Evolutionary conservation across 2,888 invertebrate species (phyloP).

Genomic region (Rhyacophila evoluta): DNA sequence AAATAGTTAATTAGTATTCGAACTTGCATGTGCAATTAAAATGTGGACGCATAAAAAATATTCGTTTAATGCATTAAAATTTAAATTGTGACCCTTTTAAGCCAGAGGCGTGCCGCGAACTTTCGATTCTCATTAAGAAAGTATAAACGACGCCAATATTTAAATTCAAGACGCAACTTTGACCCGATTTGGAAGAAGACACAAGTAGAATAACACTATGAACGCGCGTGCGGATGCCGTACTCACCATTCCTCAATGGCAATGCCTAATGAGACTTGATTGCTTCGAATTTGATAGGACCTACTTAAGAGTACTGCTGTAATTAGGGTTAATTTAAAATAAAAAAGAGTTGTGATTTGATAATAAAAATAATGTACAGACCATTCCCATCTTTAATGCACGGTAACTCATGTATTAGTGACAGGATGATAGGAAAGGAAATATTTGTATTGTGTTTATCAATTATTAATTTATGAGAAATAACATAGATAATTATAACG

Average conservation of each 20-base stretch:
- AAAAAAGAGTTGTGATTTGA: no score
- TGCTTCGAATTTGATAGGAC: no score
- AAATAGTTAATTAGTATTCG: neutral
- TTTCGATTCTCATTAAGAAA: neutral
- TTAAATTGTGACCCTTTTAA: neutral
- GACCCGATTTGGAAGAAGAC: neutral
- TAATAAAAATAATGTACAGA: no score
- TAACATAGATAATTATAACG: no score
- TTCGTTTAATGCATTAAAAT: neutral
- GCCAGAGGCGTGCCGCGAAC: neutral
- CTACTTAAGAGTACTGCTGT: no score
- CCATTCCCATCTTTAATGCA: no score
- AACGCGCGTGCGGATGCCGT: neutral
- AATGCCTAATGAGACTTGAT: neutral
- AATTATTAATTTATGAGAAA: no score
- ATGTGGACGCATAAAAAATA: neutral
- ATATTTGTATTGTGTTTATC: no score
- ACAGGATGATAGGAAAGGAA: no score
- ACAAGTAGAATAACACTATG: neutral
- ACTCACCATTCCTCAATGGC: neutral
- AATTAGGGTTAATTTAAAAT: no score
- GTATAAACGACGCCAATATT: neutral
- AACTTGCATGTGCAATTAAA: neutral
- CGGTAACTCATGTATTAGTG: no score
- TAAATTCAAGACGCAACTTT: slow-evolving; percentile 1